These are phyloP conservation scores for Magallana nippona DNA, from an alignment of 2,888 invertebrate genomes.

Conservation along the genomic window DNA sequence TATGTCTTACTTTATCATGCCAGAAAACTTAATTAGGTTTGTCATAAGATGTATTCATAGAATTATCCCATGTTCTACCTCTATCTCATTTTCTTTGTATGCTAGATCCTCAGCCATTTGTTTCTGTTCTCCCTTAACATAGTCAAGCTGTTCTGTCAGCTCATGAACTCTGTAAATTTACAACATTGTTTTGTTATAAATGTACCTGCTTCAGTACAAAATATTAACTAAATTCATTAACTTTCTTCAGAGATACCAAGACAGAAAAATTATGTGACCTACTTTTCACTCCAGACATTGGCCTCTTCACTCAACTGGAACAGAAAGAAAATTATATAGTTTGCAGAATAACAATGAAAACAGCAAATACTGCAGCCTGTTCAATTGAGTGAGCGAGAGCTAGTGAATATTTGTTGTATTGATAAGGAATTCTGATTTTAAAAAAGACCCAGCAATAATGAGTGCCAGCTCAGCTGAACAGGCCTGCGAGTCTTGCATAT, in stretches of 20 bases:
- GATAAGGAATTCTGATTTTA: too few species aligned
- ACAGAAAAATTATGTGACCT: constrained; percentile 47
- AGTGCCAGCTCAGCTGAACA: too few species aligned
- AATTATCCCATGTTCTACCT: constrained; percentile 59
- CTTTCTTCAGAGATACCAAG: too few species aligned
- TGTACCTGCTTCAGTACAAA: too few species aligned
- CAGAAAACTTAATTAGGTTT: background rate
- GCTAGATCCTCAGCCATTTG: constrained; percentile 73
- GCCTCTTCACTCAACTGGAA: constrained; percentile 73
- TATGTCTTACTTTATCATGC: background rate
- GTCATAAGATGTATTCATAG: background rate
- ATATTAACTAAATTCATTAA: too few species aligned
- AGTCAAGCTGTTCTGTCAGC: constrained; percentile 67
- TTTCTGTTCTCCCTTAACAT: constrained; percentile 65
- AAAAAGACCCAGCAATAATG: too few species aligned
- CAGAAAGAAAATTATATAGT: constrained; percentile 17
- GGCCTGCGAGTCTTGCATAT: too few species aligned
- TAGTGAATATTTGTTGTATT: too few species aligned
- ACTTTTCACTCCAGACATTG: constrained; percentile 77
- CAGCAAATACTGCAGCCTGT: background rate
- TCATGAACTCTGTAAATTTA: constrained; percentile 68
- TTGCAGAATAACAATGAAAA: background rate
- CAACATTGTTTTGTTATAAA: background rate
- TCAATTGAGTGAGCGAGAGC: background rate
- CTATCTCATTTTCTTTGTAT: constrained; percentile 76